phyloP scores from a whole-genome alignment of 2,888 invertebrate genomes.

The Caradrina clavipalpis region DNA sequence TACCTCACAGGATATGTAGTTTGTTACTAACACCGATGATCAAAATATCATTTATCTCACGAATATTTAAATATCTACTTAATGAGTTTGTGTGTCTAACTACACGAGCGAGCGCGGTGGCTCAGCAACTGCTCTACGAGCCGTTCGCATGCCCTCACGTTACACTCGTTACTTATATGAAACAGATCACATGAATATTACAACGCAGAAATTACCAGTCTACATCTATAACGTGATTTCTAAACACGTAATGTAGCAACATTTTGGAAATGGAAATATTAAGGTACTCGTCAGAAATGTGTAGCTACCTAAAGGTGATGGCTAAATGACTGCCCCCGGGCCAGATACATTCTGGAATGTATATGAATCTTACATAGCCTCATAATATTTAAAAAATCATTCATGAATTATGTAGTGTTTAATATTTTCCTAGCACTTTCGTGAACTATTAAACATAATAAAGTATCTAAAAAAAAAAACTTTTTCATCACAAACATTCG shows the following conservation, averaged over 20 bases:
- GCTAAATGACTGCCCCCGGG: no score
- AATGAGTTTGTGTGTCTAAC: conserved; percentile 64
- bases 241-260: conserved; percentile 49
- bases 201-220: conserved; percentile 43
- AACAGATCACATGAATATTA: conserved; percentile 47
- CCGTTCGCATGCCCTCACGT: not conserved
- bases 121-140: conserved; percentile 9
- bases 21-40: conserved; percentile 83
- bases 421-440: no score
- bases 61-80: conserved; percentile 69
- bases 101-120: conserved; percentile 54
- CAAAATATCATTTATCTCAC: conserved; percentile 74
- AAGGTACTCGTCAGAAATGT: conserved; percentile 70
- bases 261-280: conserved; percentile 54
- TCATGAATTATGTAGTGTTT: no score
- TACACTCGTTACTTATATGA: conserved; percentile 32
- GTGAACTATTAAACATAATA: no score
- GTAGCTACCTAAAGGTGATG: conserved; percentile 60
- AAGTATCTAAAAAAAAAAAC: no score
- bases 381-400: no score
- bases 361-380: no score
- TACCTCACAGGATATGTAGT: conserved; percentile 82
- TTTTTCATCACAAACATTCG: no score
- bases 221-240: conserved; percentile 57
- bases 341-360: no score